Evolutionary conservation across 2,113 vertebrate species (phyloP), one percentile per base, ranked within the genome.

Genomic region (Mustelus asterias): DNA sequence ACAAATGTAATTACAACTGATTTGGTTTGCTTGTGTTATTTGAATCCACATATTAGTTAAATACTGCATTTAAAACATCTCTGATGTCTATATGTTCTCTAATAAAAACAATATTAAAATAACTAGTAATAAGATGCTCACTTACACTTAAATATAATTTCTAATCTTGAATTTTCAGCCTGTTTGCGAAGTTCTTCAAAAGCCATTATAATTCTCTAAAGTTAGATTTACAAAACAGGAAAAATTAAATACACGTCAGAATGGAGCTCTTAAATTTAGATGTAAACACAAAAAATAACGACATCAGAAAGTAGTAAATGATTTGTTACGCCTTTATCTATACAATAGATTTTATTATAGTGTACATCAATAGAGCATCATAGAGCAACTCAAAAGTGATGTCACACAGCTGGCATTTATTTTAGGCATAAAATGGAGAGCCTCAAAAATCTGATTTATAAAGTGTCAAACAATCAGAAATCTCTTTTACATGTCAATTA

Each of bases 141-240:
- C 97, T 96, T 97, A 98, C 98, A 95, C 96, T 98, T 98, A 96
- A 97, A 97, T 96, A 97, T 96, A 97, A 98, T 97, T 96, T 99
- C 98, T 96, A 98, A 54, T 96, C 97, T 98, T 96, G 98, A 97
- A 60, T 97, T 97, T 97, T 99, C 98, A 96, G 98, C 98, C 97
- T 97, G 98, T 90, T 97, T 76, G 95, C 96, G 97, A 97, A 99
- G 98, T 96, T 97, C 98, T 96, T 99, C 98, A 97, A 99, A 99
- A 80, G 98, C 98, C 96, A 96, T 96, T 96, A 98, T 97, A 97
- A 98, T 97, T 97, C 98, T 98, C 99, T 99, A 96, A 10, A 96
- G 97, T 96, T 58, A 96, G 60, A 97, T 96, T 97, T 65, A 96
- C n/a, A 26, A 93, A 96, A 9, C 48, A 89, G 48, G 11, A 83